Conservation (phyloP, 2,797 vertebrate genomes). For the Botia kubotai region DNA sequence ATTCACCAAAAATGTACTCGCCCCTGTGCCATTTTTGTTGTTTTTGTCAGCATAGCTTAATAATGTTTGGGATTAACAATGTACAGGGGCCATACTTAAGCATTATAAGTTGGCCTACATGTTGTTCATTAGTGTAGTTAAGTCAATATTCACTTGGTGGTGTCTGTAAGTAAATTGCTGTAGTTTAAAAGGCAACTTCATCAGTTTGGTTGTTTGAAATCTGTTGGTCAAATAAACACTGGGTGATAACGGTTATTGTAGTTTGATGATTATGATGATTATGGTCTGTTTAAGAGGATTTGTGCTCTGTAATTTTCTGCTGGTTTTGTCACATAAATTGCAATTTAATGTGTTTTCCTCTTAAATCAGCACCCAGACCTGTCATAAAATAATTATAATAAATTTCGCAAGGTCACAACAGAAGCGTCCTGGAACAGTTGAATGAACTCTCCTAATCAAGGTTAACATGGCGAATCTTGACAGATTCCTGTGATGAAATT, state of each 20-base stretch:
- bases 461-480: conserved; percentile 30
- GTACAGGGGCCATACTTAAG: too few relatives aligned
- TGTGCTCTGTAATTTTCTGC: conserved; percentile 9
- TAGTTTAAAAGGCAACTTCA: neutral
- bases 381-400: neutral
- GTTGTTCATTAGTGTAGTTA: neutral
- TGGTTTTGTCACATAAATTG: conserved; percentile 31
- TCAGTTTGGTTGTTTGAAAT: neutral
- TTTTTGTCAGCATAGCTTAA: too few relatives aligned
- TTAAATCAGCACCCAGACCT: conserved; percentile 14
- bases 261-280: conserved; percentile 1
- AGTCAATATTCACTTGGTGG: neutral
- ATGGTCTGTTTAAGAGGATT: conserved; percentile 8
- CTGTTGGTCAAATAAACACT: neutral
- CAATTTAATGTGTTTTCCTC: conserved; percentile 23
- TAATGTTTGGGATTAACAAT: too few relatives aligned
- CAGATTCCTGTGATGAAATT: conserved; percentile 34
- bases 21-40: too few relatives aligned
- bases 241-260: conserved; percentile 23
- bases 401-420: conserved; percentile 30
- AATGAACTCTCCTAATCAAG: conserved; percentile 8
- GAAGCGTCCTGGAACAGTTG: neutral
- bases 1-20: neutral
- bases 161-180: neutral
- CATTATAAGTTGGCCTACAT: conserved; percentile 3